Evolutionary conservation across 2,888 invertebrate species (phyloP).

Genomic region (Tetheella fluctuosa): DNA sequence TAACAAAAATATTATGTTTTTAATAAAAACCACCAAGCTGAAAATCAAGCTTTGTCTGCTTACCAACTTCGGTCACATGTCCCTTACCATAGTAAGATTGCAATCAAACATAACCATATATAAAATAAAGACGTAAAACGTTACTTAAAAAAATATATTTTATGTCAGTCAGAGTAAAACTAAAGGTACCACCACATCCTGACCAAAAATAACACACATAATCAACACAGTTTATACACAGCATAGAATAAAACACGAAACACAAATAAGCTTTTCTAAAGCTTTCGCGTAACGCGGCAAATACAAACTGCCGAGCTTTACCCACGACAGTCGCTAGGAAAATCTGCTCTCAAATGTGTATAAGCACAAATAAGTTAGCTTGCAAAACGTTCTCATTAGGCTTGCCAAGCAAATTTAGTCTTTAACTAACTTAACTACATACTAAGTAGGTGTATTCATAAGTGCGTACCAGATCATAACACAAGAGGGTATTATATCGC

Average conservation of each 20-base stretch:
- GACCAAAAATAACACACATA: neutral
- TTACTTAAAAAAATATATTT: neutral
- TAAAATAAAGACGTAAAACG: too few relatives aligned
- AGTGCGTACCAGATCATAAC: neutral
- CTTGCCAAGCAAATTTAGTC: conserved; percentile 23
- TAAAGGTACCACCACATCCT: neutral
- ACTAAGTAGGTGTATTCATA: conserved; percentile 15
- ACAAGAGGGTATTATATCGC: neutral
- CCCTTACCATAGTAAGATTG: too few relatives aligned
- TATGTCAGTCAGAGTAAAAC: neutral
- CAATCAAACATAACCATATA: too few relatives aligned
- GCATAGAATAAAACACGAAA: conserved; percentile 6
- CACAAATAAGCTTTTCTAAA: neutral
- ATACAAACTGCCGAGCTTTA: conserved; percentile 10
- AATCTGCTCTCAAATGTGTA: conserved; percentile 40
- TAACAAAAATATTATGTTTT: too few relatives aligned
- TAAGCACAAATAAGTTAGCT: conserved; percentile 39
- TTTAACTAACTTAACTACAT: conserved; percentile 21
- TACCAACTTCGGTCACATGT: too few relatives aligned
- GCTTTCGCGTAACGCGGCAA: neutral
- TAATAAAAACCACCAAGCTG: too few relatives aligned
- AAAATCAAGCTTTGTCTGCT: too few relatives aligned
- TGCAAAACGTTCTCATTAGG: conserved; percentile 15
- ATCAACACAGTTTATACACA: neutral
- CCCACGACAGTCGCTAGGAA: conserved; percentile 23